These are phyloP conservation scores for Myrmophylax atrothorax DNA, from an alignment of 2,113 vertebrate genomes.

Conservation along the genomic window DNA sequence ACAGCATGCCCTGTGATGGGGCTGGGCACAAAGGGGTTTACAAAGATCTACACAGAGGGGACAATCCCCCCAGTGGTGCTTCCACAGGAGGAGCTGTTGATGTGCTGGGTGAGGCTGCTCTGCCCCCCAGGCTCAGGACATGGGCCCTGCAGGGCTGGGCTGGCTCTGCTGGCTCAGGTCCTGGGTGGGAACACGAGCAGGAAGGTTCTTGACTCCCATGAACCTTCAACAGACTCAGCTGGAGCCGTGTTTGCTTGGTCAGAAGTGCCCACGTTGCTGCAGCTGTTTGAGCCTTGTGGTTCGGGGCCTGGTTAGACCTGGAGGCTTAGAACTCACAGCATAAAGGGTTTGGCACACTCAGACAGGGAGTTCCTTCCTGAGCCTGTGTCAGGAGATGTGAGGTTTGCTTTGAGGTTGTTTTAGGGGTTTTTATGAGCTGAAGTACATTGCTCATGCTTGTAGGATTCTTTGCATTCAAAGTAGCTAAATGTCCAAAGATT, in stretches of 20 bases:
- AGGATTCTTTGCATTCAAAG: background rate
- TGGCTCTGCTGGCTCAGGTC: background rate
- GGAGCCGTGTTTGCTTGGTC: rapidly evolving
- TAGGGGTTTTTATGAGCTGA: background rate
- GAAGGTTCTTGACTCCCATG: rapidly evolving
- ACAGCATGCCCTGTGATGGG: background rate
- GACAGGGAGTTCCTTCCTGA: background rate
- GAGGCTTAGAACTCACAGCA: background rate
- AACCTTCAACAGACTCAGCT: rapidly evolving
- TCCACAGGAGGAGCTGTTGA: background rate
- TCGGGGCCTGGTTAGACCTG: too few relatives aligned
- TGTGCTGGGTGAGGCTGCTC: background rate
- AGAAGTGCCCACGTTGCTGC: background rate
- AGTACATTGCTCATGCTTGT: background rate
- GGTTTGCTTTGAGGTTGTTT: background rate
- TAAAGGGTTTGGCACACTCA: background rate
- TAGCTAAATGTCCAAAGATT: background rate
- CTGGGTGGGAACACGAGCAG: background rate
- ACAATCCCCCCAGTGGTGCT: background rate
- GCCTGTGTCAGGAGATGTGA: background rate
- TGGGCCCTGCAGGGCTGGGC: too few relatives aligned
- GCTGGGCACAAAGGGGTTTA: background rate
- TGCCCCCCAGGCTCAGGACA: background rate
- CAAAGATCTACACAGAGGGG: background rate
- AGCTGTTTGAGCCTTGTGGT: background rate